Base-by-base conservation (phyloP, 2,888 invertebrate genomes). In the Dusona sp. region DNA sequence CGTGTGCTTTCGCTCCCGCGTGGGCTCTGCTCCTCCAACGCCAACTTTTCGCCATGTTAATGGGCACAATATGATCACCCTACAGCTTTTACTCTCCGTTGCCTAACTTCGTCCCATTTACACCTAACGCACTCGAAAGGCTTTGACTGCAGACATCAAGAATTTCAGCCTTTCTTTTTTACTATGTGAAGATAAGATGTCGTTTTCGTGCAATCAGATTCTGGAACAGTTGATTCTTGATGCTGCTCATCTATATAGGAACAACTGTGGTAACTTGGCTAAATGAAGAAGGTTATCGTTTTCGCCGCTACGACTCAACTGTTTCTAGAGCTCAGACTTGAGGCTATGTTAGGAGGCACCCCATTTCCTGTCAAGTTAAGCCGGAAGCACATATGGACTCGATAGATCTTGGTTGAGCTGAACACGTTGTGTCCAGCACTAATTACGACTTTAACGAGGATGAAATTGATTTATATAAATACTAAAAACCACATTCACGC, bases 31-130 rank as follows among this genome's bases (percentile, higher is more conserved):
- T 83, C 79, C 33, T 57, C 85, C 87, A 67, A 81, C 89, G 90
- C 87, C 92, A 93, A 93, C 93, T 94, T 94, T 94, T 93, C 92
- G 91, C 92, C 91, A 91, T 92, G 93, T 92, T 93, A 93, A 93
- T 93, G 92, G 91, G 90, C 92, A 90, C 93, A 92, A 93, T 93
- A 93, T 93, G 92, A 92, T 92, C 92, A 92, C 91, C 90, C 84
- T 68, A 51, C 11, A 19, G 48, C 61, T 57, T 61, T 33, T 70
- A n/a, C 70, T 54, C 72, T 45, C 38, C 64, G 22, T 79, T 68
- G 38, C 54, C 65, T 45, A 72, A 65, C 83, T 83, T 77, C 51
- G 70, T 42, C 45, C 67, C 78, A 57, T 64, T 38, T 68, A 22
- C 54, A 36, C 51, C 65, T 61, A 48, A 77, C 73, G 77, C 61